phyloP scores from a whole-genome alignment of 2,113 vertebrate species.

The Neolamprologus cancellatus region DNA sequence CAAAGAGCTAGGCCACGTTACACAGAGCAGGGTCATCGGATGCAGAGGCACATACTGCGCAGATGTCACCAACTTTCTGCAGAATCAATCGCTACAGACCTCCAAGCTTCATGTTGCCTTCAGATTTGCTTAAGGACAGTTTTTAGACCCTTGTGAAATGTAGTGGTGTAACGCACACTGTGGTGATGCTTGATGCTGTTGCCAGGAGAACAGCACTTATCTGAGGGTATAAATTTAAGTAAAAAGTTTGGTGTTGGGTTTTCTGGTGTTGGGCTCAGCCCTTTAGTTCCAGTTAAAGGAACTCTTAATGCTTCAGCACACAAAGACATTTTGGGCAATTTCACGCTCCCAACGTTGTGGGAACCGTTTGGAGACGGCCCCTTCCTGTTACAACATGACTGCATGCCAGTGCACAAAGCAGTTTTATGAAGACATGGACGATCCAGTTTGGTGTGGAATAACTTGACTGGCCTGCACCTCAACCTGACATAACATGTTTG shows the following conservation, averaged over 20 bases:
- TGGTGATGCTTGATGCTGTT: neutral
- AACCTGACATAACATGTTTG: neutral
- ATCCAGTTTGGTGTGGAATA: neutral
- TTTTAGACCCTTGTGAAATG: neutral
- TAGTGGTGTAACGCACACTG: neutral
- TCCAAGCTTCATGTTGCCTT: neutral
- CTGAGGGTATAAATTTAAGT: neutral
- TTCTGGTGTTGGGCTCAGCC: neutral
- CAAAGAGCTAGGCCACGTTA: neutral
- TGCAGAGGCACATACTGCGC: neutral
- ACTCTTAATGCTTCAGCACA: neutral
- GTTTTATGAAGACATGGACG: neutral
- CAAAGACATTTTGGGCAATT: neutral
- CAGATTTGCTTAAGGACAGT: neutral
- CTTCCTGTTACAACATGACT: neutral
- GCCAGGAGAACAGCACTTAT: neutral
- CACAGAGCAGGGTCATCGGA: neutral
- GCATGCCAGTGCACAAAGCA: neutral
- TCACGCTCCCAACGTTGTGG: accelerated
- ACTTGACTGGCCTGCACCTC: neutral
- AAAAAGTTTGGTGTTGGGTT: neutral
- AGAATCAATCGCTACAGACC: neutral
- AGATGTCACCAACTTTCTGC: neutral
- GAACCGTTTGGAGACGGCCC: neutral
- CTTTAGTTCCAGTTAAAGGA: neutral